A percentile compares a stretch with the other conserved stretches of the same genome.
phyloP scores from a whole-genome alignment of 2,888 invertebrate species.

The Conus canariensis region DNA sequence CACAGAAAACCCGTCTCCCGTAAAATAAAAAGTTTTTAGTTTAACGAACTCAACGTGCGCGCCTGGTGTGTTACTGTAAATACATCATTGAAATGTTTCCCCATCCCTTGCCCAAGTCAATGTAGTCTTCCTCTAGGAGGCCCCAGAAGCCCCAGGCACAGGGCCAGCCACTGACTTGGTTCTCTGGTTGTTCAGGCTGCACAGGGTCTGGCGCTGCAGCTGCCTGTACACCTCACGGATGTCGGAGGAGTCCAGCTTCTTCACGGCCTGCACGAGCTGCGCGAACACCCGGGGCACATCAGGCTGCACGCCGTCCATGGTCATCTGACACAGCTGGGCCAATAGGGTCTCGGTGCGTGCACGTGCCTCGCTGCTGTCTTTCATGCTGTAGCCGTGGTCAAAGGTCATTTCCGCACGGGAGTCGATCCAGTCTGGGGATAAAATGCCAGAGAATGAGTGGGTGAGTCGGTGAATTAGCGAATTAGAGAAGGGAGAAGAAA shows the following conservation, averaged over 20 bases:
- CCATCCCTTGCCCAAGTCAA: too few species aligned
- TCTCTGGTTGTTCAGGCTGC: conserved; percentile 55
- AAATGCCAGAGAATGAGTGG: not conserved
- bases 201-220: conserved; percentile 52
- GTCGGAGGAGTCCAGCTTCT: conserved; percentile 72
- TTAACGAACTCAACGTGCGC: too few species aligned
- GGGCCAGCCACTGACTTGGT: conserved; percentile 56
- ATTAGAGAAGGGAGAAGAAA: too few species aligned
- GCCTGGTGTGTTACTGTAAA: too few species aligned
- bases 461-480: too few species aligned
- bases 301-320: conserved; percentile 76
- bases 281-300: conserved; percentile 80
- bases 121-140: too few species aligned
- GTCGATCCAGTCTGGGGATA: conserved; percentile 25
- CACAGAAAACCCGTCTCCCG: too few species aligned
- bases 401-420: conserved; percentile 35
- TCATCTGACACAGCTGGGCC: conserved; percentile 64
- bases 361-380: conserved; percentile 35
- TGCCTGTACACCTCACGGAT: conserved; percentile 71
- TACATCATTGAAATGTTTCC: too few species aligned
- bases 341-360: conserved; percentile 55
- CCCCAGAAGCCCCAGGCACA: too few species aligned
- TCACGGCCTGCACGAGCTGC: conserved; percentile 78
- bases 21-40: too few species aligned
- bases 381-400: conserved; percentile 39